Evolutionary conservation across 2,113 vertebrate species (phyloP).

Genomic region (Cynocephalus volans): DNA sequence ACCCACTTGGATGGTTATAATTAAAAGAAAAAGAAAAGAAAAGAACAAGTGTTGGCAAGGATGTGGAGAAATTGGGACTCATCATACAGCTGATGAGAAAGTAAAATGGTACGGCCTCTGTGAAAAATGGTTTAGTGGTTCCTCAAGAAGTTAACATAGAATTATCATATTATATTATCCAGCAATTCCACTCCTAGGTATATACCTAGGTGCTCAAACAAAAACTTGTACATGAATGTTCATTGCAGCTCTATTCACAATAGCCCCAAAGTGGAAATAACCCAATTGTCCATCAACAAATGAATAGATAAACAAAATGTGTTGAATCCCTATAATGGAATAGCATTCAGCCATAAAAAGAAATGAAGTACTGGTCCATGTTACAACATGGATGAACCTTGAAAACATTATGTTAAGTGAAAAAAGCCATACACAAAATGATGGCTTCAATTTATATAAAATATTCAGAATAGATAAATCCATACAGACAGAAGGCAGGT

Average conservation of each 20-base stretch:
- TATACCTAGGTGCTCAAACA: background rate
- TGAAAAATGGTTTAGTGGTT: background rate
- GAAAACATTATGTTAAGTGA: background rate
- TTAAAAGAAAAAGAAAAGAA: background rate
- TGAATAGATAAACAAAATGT: background rate
- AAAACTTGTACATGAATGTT: background rate
- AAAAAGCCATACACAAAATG: background rate
- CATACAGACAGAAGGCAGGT: background rate
- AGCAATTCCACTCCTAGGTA: background rate
- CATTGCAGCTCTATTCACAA: background rate
- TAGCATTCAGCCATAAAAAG: background rate
- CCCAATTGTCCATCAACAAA: background rate
- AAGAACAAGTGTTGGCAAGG: background rate
- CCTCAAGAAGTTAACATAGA: background rate
- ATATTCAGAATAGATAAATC: background rate
- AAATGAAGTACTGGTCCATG: background rate
- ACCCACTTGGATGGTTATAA: background rate
- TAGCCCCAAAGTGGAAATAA: background rate
- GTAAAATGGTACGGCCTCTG: background rate
- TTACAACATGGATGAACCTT: background rate
- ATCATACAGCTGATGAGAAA: background rate
- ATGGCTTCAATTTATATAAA: background rate
- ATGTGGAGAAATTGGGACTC: background rate
- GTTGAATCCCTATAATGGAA: background rate
- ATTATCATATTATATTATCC: background rate